These are phyloP conservation scores for Meteorus cinctellus DNA, from an alignment of 2,888 invertebrate genomes.

Conservation along the genomic window DNA sequence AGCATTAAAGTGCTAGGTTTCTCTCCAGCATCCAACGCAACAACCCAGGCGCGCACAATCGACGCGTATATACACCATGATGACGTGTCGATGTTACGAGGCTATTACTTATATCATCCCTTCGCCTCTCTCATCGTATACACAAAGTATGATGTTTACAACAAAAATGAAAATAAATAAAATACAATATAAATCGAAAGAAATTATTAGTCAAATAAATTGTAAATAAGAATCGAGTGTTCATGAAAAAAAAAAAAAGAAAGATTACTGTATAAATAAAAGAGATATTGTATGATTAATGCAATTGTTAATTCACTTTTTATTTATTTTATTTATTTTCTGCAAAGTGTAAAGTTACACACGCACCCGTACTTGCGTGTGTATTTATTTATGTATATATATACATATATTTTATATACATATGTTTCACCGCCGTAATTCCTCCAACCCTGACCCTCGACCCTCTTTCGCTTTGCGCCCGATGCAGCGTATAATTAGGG, in stretches of 20 bases:
- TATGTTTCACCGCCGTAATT: slow-evolving; percentile 52
- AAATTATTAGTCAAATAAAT: slow-evolving; percentile 8
- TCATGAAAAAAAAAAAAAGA: background rate
- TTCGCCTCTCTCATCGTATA: slow-evolving; percentile 6
- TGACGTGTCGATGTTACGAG: slow-evolving; percentile 59
- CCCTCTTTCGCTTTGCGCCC: slow-evolving; percentile 55
- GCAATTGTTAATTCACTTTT: background rate
- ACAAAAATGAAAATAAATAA: background rate
- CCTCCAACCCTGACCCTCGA: slow-evolving; percentile 67
- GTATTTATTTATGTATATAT: slow-evolving; percentile 9
- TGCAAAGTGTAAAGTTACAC: slow-evolving; percentile 19
- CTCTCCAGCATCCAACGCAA: slow-evolving; percentile 8
- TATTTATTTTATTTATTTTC: background rate
- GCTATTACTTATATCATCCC: slow-evolving; percentile 58
- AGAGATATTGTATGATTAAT: background rate
- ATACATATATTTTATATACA: background rate
- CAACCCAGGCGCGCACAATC: slow-evolving; percentile 11
- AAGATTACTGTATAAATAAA: background rate
- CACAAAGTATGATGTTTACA: slow-evolving; percentile 2
- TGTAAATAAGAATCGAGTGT: background rate
- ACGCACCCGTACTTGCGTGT: slow-evolving; percentile 63
- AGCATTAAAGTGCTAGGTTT: slow-evolving; percentile 49
- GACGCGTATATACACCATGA: slow-evolving; percentile 50
- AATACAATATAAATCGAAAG: background rate
- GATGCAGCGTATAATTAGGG: slow-evolving; percentile 70